Evolutionary conservation across 1,140 invertebrate genomes (phyloP), one percentile per base, ranked within the genome.

Genomic region (Leptinotarsa defecta): DNA sequence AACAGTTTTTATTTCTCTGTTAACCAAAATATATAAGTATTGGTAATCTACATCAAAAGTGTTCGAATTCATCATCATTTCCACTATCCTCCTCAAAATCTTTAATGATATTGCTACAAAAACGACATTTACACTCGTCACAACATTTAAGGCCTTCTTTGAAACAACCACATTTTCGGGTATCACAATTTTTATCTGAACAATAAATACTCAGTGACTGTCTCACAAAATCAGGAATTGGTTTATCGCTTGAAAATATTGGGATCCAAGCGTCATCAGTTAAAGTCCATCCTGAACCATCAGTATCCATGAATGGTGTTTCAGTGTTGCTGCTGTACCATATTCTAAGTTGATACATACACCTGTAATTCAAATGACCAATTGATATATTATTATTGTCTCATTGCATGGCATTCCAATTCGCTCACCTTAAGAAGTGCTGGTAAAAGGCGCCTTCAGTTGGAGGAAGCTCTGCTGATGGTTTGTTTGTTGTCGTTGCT

Each of bases 81-180:
- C 24, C 62, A 19, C 11, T 64, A 64, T 64, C 17, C 24, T 13
- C 62, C 62, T 64, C 62, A 24, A 64, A 64, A 64, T 64, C 8
- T 64, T 64, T 64, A 20, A 64, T 64, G 24, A 64, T 15, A 24
- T 64, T 64, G 24, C 24, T 64, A 64, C 62, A 64, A n/a, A 24
- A 64, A 64, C 62, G 62, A 64, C 62, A 64, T 64, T 64, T 64
- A 64, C 62, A 64, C 17, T 64, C 62, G 62, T 13, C 11, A 64
- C 62, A 64, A n/a, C n/a, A 64, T 64, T 64, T n/a, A 11, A 64
- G 62, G n/a, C 62, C 62, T 64, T 64, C 62, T 64, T 64, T 64
- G 24, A 64, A 19, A 64, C 62, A 64, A 13, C 13, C 4, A n/a
- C 62, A 64, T 64, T 64, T 64, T 64, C 62, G 13, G 24, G 19